These are phyloP conservation scores for Chaetodon auriga DNA, from an alignment of 2,113 vertebrate genomes.

Conservation along the genomic window DNA sequence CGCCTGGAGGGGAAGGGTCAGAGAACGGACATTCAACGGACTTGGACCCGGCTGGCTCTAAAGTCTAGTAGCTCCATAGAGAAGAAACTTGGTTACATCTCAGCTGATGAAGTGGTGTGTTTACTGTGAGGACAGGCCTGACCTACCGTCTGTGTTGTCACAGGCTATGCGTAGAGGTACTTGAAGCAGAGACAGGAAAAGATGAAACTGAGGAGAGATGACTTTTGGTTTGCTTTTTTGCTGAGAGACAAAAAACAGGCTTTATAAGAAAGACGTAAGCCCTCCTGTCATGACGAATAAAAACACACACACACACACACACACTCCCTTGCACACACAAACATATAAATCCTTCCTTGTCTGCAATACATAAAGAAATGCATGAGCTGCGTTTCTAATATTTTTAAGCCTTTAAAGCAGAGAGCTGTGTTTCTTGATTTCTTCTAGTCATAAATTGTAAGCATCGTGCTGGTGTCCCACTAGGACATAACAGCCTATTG, in stretches of 20 bases:
- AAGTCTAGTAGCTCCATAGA: constrained; percentile 69
- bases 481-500: constrained; percentile 23
- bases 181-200: constrained; percentile 47
- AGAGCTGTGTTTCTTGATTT: constrained; percentile 78
- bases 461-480: constrained; percentile 55
- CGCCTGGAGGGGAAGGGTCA: constrained; percentile 76
- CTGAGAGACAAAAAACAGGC: constrained; percentile 64
- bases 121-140: constrained; percentile 63
- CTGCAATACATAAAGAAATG: constrained; percentile 87
- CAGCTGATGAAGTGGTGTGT: constrained; percentile 45
- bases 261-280: constrained; percentile 66
- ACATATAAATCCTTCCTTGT: constrained; percentile 72
- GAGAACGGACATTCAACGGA: constrained; percentile 81
- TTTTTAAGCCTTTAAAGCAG: constrained; percentile 82
- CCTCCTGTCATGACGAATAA: constrained; percentile 53
- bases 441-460: constrained; percentile 79
- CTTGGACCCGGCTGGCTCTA: constrained; percentile 75
- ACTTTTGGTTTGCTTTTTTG: constrained; percentile 48
- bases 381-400: constrained; percentile 86
- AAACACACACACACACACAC: constrained; percentile 29
- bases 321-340: constrained; percentile 49
- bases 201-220: constrained; percentile 35
- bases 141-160: constrained; percentile 51
- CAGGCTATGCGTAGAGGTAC: constrained; percentile 52
- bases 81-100: constrained; percentile 39